These are phyloP conservation scores for Rhinogobio ventralis DNA, from an alignment of 2,797 vertebrate genomes.

Conservation along the genomic window DNA sequence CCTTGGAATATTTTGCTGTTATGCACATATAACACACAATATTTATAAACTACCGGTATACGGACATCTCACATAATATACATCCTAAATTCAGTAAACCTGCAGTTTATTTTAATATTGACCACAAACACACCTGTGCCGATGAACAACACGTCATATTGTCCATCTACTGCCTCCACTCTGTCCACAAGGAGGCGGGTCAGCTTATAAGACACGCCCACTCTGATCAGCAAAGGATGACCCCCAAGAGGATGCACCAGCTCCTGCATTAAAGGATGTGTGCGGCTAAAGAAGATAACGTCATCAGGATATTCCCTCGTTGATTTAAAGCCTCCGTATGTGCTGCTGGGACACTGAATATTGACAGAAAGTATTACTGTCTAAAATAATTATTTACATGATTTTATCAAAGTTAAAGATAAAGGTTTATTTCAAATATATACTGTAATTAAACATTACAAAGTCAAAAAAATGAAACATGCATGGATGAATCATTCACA, in stretches of 20 bases:
- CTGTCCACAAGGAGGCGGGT: conserved; percentile 82
- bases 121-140: conserved; percentile 76
- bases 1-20: neutral
- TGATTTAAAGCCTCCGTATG: conserved; percentile 82
- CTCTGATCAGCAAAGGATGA: conserved; percentile 81
- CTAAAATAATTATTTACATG: too few species aligned
- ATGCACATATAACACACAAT: neutral
- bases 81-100: neutral
- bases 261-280: conserved; percentile 79
- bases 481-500: neutral
- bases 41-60: neutral
- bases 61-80: neutral
- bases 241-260: conserved; percentile 78
- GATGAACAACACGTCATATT: conserved; percentile 82
- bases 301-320: conserved; percentile 86
- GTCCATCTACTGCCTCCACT: conserved; percentile 82
- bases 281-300: conserved; percentile 86
- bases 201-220: conserved; percentile 82
- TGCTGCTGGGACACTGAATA: conserved; percentile 82
- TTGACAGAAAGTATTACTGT: neutral
- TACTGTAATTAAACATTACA: too few species aligned
- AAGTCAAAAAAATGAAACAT: neutral
- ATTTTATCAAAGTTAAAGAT: too few species aligned
- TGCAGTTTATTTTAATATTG: neutral
- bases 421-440: too few species aligned